Conservation (phyloP, 2,113 vertebrate species). For the Leuciscus idus region DNA sequence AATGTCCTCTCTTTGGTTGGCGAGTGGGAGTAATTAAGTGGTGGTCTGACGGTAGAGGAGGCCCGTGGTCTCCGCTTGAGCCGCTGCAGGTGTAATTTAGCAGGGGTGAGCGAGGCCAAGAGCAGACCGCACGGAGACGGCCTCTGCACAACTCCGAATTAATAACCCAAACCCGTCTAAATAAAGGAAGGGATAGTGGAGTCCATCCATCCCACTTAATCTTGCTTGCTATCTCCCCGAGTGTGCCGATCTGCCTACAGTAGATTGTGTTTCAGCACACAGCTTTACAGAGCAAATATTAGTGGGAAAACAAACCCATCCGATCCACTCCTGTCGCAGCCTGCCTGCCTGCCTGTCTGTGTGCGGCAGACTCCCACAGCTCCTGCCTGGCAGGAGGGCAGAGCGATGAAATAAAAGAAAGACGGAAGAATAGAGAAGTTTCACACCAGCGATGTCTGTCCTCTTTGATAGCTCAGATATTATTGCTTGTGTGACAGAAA, state of each 20-base stretch:
- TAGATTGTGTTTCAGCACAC: constrained; percentile 41
- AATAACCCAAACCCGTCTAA: constrained; percentile 51
- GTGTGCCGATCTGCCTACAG: constrained; percentile 28
- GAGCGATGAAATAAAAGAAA: constrained; percentile 27
- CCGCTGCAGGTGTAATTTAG: constrained; percentile 49
- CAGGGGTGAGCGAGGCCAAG: constrained; percentile 36
- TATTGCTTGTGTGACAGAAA: constrained; percentile 25
- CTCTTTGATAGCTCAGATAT: constrained; percentile 33
- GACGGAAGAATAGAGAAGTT: constrained; percentile 21
- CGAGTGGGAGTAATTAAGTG: constrained; percentile 48
- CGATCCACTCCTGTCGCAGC: constrained; percentile 43
- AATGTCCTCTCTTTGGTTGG: constrained; percentile 30
- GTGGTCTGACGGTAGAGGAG: constrained; percentile 20
- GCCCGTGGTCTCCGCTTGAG: background rate
- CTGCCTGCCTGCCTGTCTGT: constrained; percentile 43
- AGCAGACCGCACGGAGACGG: constrained; percentile 30
- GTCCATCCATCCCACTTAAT: constrained; percentile 38
- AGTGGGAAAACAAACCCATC: constrained; percentile 49
- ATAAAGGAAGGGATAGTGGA: constrained; percentile 29
- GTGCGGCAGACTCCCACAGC: constrained; percentile 36
- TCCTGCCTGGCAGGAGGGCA: constrained; percentile 27
- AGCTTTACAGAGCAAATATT: constrained; percentile 55
- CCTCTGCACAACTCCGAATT: constrained; percentile 27
- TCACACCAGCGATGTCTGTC: constrained; percentile 17
- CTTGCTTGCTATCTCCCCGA: constrained; percentile 30